phyloP scores from a whole-genome alignment of 2,797 vertebrate species.

The Labeo calbasu region DNA sequence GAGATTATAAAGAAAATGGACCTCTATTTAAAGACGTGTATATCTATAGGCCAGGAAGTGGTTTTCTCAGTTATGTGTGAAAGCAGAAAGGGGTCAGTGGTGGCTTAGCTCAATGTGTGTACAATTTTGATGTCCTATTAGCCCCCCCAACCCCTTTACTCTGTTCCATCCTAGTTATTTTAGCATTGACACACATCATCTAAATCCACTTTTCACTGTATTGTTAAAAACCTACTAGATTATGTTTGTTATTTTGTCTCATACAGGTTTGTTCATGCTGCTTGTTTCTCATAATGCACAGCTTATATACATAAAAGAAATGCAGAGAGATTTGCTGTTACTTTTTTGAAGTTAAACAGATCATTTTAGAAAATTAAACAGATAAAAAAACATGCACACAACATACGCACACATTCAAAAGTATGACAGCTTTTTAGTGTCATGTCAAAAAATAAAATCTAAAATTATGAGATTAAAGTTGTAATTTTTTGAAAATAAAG shows the following conservation, averaged over 20 bases:
- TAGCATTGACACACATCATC: neutral
- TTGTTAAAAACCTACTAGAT: neutral
- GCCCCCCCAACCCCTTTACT: neutral
- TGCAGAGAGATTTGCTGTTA: neutral
- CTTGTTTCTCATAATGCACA: neutral
- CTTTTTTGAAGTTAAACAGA: neutral
- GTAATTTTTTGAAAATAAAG: no score
- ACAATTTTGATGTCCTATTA: constrained; percentile 7
- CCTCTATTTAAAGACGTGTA: neutral
- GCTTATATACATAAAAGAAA: neutral
- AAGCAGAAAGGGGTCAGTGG: constrained; percentile 20
- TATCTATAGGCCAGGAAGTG: neutral
- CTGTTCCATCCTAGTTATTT: constrained; percentile 21
- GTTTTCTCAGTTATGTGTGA: neutral
- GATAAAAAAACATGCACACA: neutral
- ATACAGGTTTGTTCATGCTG: neutral
- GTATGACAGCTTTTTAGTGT: no score
- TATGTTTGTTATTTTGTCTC: neutral
- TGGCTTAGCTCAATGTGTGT: constrained; percentile 16
- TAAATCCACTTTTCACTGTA: constrained; percentile 6
- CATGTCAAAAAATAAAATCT: no score
- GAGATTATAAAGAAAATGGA: neutral
- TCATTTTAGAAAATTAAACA: neutral
- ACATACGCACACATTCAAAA: neutral
- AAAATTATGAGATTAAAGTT: no score